Conservation (phyloP, 2,113 vertebrate species). For the Callipepla californica region DNA sequence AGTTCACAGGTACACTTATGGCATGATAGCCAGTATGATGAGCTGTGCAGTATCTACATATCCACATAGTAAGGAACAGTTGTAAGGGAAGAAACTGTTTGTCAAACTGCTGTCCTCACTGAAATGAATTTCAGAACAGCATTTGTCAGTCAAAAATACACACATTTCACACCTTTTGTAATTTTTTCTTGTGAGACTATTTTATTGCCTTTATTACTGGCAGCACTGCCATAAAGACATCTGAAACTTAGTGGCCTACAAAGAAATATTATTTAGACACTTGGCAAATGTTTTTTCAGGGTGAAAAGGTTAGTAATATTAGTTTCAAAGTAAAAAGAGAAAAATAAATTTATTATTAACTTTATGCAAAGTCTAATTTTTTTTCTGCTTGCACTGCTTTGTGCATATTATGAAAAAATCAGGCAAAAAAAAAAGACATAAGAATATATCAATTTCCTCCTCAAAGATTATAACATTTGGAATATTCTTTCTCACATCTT, state of each 20-base stretch:
- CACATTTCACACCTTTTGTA: neutral
- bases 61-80: neutral
- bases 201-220: neutral
- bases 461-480: neutral
- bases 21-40: neutral
- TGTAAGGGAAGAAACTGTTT: neutral
- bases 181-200: neutral
- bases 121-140: neutral
- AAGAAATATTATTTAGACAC: neutral
- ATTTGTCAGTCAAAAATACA: neutral
- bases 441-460: neutral
- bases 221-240: neutral
- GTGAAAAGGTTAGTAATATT: neutral
- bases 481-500: slow-evolving; percentile 16
- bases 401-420: neutral
- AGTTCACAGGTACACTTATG: neutral
- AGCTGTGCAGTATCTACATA: neutral
- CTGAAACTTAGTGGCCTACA: neutral
- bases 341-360: neutral
- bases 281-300: neutral
- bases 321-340: neutral
- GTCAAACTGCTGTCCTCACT: neutral
- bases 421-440: neutral
- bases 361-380: neutral
- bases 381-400: neutral